These are phyloP conservation scores for Vesta saturnalis DNA, from an alignment of 2,888 invertebrate genomes.

Conservation along the genomic window DNA sequence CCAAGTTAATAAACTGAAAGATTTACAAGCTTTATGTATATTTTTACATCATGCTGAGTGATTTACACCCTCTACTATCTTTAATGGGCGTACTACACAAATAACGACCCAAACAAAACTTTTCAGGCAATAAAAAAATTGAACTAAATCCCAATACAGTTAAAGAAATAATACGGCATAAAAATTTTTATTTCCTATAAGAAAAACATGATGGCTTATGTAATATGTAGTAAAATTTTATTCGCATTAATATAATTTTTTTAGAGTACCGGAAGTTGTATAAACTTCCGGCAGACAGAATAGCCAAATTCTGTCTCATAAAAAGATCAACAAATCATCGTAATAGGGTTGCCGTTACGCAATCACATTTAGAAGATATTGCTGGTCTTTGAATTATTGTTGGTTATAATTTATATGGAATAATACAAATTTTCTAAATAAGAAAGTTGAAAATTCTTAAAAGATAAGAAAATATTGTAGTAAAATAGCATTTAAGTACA, in stretches of 20 bases:
- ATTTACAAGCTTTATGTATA: no score
- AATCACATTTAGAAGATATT: background rate
- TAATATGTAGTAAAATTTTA: conserved; percentile 2
- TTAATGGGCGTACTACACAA: no score
- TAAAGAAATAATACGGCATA: no score
- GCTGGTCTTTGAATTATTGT: background rate
- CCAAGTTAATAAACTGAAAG: no score
- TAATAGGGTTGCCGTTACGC: background rate
- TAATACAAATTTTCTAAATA: background rate
- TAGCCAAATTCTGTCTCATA: conserved; percentile 5
- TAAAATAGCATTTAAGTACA: no score
- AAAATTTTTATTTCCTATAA: conserved; percentile 1
- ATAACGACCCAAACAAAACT: no score
- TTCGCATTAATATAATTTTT: conserved; percentile 10
- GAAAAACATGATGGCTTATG: background rate
- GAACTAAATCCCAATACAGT: no score
- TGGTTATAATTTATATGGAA: background rate
- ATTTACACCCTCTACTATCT: no score
- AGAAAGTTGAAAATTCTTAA: no score
- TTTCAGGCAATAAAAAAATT: no score
- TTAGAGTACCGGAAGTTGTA: conserved; percentile 7
- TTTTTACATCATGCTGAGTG: no score
- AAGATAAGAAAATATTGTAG: no score
- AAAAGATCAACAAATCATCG: conserved; percentile 13
- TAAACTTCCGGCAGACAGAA: conserved; percentile 9